Evolutionary conservation across 2,113 vertebrate species (phyloP).

Genomic region (Chascanopsetta lugubris): DNA sequence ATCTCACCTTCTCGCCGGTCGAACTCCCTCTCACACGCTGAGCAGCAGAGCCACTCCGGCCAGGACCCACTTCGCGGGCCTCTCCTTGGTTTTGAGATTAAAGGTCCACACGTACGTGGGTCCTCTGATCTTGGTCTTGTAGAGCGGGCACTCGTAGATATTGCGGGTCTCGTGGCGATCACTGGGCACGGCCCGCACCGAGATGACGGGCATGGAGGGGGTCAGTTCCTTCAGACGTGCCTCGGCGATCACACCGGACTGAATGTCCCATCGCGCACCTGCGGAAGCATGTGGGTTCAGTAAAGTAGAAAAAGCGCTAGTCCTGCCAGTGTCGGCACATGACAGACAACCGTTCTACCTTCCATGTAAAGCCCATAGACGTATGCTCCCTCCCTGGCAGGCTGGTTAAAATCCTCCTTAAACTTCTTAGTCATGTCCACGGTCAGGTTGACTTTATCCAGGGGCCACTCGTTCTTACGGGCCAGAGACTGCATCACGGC

Average conservation of each 20-base stretch:
- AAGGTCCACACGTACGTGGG: constrained; percentile 78
- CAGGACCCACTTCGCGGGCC: constrained; percentile 79
- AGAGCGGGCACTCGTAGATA: constrained; percentile 82
- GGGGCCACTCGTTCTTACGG: constrained; percentile 85
- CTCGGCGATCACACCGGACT: constrained; percentile 76
- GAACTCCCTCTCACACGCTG: constrained; percentile 66
- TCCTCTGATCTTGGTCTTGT: constrained; percentile 81
- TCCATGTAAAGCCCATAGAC: constrained; percentile 80
- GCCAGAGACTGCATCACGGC: constrained; percentile 82
- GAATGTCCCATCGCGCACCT: constrained; percentile 83
- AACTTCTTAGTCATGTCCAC: constrained; percentile 83
- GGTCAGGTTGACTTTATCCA: constrained; percentile 82
- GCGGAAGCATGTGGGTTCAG: background rate
- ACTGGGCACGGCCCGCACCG: constrained; percentile 76
- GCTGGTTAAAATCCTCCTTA: constrained; percentile 84
- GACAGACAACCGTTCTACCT: constrained; percentile 58
- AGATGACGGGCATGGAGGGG: constrained; percentile 78
- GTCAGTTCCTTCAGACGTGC: constrained; percentile 79
- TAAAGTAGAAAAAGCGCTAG: background rate
- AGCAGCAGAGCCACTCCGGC: constrained; percentile 82
- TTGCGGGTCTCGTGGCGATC: constrained; percentile 82
- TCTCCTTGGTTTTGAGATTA: constrained; percentile 81
- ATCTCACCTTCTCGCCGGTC: background rate
- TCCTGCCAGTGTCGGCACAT: background rate
- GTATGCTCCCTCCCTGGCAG: constrained; percentile 78